Evolutionary conservation across 2,888 invertebrate species (phyloP).

Genomic region (Sturmia bella): DNA sequence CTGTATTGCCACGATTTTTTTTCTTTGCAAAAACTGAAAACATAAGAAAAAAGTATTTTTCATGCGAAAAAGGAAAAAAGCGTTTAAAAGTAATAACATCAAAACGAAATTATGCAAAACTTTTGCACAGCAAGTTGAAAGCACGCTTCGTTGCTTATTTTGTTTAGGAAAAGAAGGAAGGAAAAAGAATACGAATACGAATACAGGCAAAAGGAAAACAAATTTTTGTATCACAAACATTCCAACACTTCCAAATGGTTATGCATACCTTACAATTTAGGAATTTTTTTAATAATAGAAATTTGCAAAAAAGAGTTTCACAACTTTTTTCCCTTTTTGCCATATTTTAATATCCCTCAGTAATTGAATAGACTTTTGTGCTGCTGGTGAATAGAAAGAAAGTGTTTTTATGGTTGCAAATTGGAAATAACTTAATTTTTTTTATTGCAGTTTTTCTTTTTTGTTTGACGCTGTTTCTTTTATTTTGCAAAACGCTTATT

Average conservation of each 20-base stretch:
- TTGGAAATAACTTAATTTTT: constrained; percentile 66
- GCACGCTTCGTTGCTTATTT: constrained; percentile 49
- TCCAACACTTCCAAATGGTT: constrained; percentile 1
- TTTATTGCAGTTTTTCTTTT: constrained; percentile 1
- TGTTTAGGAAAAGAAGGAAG: constrained; percentile 21
- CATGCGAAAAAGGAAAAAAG: too few species aligned
- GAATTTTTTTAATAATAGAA: constrained; percentile 17
- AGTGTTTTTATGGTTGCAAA: constrained; percentile 60
- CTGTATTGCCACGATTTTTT: constrained; percentile 10
- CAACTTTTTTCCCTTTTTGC: neutral
- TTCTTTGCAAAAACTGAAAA: neutral
- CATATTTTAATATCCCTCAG: constrained; percentile 33
- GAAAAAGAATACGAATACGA: neutral
- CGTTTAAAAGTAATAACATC: constrained; percentile 49
- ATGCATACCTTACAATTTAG: constrained; percentile 13
- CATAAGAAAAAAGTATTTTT: neutral
- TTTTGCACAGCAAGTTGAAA: constrained; percentile 41
- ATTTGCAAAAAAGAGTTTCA: constrained; percentile 35
- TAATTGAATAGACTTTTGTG: constrained; percentile 10
- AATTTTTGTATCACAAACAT: constrained; percentile 51
- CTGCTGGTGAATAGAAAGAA: constrained; percentile 28
- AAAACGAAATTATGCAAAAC: constrained; percentile 60
- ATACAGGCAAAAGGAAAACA: neutral
- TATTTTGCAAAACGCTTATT: neutral
- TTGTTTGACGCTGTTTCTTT: neutral